A percentile compares a stretch with the other conserved stretches of the same genome.
Evolutionary conservation across 2,888 invertebrate genomes (phyloP).

Genomic region (Leuctra nigra): DNA sequence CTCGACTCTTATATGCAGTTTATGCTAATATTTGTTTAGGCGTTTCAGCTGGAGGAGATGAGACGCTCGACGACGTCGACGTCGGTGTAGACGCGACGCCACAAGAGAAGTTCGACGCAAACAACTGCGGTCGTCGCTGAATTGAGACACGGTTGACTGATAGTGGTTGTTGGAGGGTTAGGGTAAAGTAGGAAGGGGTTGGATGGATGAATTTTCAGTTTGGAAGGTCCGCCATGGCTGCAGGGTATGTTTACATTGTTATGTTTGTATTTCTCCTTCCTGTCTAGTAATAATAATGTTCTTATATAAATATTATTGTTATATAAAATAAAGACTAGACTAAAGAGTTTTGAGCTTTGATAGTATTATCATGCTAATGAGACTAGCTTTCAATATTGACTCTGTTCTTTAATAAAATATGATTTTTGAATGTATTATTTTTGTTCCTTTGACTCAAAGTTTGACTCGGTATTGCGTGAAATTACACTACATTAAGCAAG

Average conservation of each 20-base stretch:
- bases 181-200: neutral
- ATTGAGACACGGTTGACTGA: too few species aligned
- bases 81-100: neutral
- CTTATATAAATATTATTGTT: neutral
- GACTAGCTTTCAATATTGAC: too few species aligned
- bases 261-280: neutral
- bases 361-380: too few species aligned
- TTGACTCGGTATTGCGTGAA: too few species aligned
- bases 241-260: neutral
- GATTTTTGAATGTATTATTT: too few species aligned
- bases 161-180: too few species aligned
- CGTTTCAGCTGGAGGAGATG: neutral
- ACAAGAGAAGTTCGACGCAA: neutral
- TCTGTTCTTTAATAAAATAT: too few species aligned
- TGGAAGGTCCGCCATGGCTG: neutral
- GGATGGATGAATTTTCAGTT: slow-evolving; percentile 4
- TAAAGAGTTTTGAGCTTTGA: too few species aligned
- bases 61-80: neutral
- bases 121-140: too few species aligned
- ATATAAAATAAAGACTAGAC: neutral
- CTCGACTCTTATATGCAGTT: neutral
- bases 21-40: slow-evolving; percentile 8
- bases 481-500: too few species aligned
- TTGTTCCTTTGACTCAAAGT: too few species aligned
- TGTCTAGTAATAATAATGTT: neutral